These are phyloP conservation scores for Tachina fera DNA, from an alignment of 2,888 invertebrate species.

Conservation along the genomic window DNA sequence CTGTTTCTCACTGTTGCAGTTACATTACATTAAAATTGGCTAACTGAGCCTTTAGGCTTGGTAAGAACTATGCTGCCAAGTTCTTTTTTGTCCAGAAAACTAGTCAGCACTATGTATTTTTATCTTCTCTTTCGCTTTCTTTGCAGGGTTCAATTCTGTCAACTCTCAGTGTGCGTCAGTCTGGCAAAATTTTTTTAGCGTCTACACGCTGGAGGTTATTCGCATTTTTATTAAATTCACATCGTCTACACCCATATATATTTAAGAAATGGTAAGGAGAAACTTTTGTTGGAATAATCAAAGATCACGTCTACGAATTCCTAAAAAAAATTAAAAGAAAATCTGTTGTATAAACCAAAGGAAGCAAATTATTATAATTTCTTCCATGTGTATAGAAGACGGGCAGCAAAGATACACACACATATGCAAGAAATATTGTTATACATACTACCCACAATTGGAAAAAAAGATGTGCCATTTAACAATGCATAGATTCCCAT, in stretches of 20 bases:
- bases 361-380: conserved; percentile 30
- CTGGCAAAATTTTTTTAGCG: conserved; percentile 66
- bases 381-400: conserved; percentile 47
- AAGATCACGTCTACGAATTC: neutral
- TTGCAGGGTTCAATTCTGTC: conserved; percentile 50
- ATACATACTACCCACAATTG: conserved; percentile 65
- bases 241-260: conserved; percentile 67
- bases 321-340: conserved; percentile 3
- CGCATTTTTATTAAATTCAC: conserved; percentile 64
- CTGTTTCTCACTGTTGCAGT: too few species aligned
- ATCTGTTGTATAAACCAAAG: neutral
- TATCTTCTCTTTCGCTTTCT: too few species aligned
- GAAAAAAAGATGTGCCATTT: conserved; percentile 57
- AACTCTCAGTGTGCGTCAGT: conserved; percentile 58
- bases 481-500: conserved; percentile 36
- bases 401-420: conserved; percentile 47
- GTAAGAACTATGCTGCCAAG: too few species aligned
- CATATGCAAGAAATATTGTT: conserved; percentile 60
- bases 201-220: conserved; percentile 61
- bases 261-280: conserved; percentile 67
- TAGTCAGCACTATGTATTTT: too few species aligned
- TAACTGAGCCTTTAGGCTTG: too few species aligned
- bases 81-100: too few species aligned
- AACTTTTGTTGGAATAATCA: conserved; percentile 37
- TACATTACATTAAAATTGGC: too few species aligned